These are phyloP conservation scores for Nebria brevicollis DNA, from an alignment of 2,888 invertebrate species.

Conservation along the genomic window DNA sequence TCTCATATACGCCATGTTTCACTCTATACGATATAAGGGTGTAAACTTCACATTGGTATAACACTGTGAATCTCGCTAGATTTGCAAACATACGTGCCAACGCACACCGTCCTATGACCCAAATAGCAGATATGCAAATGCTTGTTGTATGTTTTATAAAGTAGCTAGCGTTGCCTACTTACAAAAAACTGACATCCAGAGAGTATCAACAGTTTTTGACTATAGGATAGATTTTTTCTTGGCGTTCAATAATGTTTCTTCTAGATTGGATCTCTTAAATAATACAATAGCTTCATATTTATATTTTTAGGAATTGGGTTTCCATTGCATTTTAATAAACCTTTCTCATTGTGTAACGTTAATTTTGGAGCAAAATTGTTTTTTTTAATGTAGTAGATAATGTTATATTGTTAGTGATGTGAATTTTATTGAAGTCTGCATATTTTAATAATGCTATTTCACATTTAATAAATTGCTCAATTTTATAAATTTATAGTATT, in stretches of 20 bases:
- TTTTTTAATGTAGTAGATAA: no score
- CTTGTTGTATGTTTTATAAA: constrained; percentile 43
- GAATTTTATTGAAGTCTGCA: no score
- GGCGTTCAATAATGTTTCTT: not conserved
- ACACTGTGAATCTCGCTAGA: not conserved
- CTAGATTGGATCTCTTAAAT: no score
- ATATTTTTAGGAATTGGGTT: no score
- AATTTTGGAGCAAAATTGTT: no score
- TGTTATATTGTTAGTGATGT: no score
- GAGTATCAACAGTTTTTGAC: constrained; percentile 14
- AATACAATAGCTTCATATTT: no score
- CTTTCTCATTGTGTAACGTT: no score
- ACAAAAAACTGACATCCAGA: constrained; percentile 31
- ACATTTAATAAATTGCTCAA: no score
- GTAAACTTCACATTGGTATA: not conserved
- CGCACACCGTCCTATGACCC: constrained; percentile 20
- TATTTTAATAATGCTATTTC: no score
- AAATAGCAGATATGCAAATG: constrained; percentile 43
- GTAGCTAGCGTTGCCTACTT: constrained; percentile 27
- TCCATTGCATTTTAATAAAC: no score
- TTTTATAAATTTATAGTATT: no score
- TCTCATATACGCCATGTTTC: not conserved
- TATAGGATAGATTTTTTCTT: not conserved
- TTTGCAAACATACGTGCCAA: constrained; percentile 11
- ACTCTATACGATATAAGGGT: not conserved